phyloP scores from a whole-genome alignment of 2,888 invertebrate species.

The Pantelozetes paolii region DNA sequence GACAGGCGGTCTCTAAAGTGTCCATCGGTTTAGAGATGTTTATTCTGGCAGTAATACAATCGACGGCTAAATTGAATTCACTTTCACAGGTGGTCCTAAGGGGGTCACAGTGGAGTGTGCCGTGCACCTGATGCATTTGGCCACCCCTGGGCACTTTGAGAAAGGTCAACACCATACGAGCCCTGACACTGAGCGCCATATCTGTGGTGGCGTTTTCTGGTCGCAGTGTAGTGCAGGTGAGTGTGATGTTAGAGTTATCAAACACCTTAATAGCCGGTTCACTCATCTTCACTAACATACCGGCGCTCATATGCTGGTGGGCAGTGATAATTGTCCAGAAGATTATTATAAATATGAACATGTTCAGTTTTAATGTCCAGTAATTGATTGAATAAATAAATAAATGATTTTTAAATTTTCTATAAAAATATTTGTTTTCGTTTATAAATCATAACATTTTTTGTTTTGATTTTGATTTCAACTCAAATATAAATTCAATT shows the following conservation, averaged over 20 bases:
- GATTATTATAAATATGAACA: no score
- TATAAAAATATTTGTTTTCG: no score
- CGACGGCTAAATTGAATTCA: slow-evolving; percentile 29
- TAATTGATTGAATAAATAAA: no score
- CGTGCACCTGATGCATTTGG: slow-evolving; percentile 35
- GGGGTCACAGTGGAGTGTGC: slow-evolving; percentile 38
- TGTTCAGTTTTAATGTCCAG: no score
- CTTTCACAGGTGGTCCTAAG: slow-evolving; percentile 19
- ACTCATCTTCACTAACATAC: not conserved
- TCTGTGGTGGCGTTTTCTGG: not conserved
- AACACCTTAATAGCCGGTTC: not conserved
- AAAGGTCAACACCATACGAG: slow-evolving; percentile 30
- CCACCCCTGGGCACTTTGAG: slow-evolving; percentile 18
- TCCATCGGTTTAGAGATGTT: not conserved
- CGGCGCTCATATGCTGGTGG: not conserved
- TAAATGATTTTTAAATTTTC: no score
- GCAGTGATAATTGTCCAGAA: not conserved
- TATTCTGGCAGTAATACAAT: slow-evolving; percentile 32
- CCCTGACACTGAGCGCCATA: not conserved
- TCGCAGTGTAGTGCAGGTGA: not conserved
- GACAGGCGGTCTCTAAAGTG: slow-evolving; percentile 37
- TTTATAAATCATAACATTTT: no score
- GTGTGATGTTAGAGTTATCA: not conserved
- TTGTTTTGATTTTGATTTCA: no score
- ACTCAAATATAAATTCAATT: no score